Conservation (phyloP, 2,888 invertebrate species). For the Neoaliturus tenellus region DNA sequence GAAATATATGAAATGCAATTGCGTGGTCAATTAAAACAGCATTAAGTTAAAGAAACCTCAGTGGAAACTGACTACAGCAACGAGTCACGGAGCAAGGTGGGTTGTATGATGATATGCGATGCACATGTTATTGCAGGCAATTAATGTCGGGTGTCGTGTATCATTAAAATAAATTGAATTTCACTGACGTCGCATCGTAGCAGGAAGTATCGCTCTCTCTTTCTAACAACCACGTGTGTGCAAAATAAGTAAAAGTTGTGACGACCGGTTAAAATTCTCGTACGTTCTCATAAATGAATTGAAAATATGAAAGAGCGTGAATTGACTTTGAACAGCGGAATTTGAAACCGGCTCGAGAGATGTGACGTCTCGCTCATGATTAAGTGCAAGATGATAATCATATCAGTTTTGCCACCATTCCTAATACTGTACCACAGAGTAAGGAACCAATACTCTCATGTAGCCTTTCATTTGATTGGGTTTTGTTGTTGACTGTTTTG, state of each 20-base stretch:
- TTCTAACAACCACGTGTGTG: neutral
- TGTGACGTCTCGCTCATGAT: too few species aligned
- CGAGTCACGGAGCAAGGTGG: neutral
- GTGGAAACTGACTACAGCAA: neutral
- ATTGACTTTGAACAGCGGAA: too few species aligned
- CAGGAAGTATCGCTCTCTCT: slow-evolving; percentile 8
- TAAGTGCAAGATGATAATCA: too few species aligned
- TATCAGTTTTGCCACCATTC: too few species aligned
- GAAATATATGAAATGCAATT: neutral
- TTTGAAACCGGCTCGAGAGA: too few species aligned
- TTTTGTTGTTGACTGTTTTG: too few species aligned
- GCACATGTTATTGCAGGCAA: neutral
- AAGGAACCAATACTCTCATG: too few species aligned
- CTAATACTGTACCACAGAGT: too few species aligned
- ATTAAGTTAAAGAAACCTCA: neutral
- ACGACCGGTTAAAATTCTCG: too few species aligned
- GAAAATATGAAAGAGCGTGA: too few species aligned
- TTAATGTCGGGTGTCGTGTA: neutral
- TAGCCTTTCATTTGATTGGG: too few species aligned
- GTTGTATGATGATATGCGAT: neutral
- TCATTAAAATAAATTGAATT: slow-evolving; percentile 17
- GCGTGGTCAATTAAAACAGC: neutral
- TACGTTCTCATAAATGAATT: too few species aligned
- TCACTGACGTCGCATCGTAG: neutral
- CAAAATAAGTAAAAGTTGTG: neutral